Base-by-base conservation (phyloP, 1,140 invertebrate species). In the Neodiprion virginianus region DNA sequence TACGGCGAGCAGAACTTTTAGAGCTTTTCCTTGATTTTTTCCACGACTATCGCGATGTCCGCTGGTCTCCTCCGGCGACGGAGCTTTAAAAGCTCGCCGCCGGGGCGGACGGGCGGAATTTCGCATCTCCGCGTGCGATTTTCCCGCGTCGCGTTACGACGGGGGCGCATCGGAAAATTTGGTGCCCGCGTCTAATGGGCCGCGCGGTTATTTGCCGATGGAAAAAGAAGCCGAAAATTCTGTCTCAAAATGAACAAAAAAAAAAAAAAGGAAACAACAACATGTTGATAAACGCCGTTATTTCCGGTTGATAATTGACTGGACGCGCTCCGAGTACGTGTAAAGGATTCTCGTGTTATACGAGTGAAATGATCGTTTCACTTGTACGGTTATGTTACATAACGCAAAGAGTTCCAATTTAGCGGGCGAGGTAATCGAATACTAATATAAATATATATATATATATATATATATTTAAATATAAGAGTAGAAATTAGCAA, bases 1-100 rank as follows among this genome's bases (percentile, higher is more conserved):
- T 89, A 89, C 82, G 87, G 88, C 84, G 87, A 89, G 83, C 88
- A 89, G 86, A 89, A 89, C 80, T 89, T 88, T 77, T 89, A 89
- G 28, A 82, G 78, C 81, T 82, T 78, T 75, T 74, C 76, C 50
- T 67, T 48, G 11, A 75, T 5, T 21, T 21, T 11, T 12, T 65
- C n/a, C 61, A 71, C 71, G 73, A 71, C 68, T 73, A 76, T 74
- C 75, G 70, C 77, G 77, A 71, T 77, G 76, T 49, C 28, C 1
- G 23, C 70, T 69, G 23, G 14, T 5, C 8, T 21, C 17, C 50
- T 17, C 14, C 14, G 14, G 1, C 23, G 48, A 70, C 1, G 17
- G 4, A 12, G 67, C 71, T 75, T 67, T 69, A 14, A 65, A 40
- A 73, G n/a, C 72, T 72, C 73, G 70, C 65, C 28, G 61, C 68